phyloP scores from a whole-genome alignment of 2,113 vertebrate species.

The Colossoma macropomum region DNA sequence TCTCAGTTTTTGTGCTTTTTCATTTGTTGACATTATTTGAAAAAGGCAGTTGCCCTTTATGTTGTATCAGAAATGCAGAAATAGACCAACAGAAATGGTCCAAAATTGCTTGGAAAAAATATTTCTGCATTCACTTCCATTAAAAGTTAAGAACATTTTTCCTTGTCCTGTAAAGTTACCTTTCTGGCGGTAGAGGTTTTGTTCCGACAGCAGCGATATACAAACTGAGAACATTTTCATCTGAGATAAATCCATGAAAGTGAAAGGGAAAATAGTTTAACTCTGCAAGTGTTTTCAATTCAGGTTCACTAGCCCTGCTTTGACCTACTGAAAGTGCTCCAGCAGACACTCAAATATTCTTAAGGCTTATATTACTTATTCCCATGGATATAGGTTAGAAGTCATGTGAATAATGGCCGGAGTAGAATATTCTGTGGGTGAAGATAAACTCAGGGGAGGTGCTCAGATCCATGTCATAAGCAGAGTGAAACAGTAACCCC shows the following conservation, averaged over 20 bases:
- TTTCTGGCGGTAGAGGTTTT: too few relatives aligned
- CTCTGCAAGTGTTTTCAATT: not conserved
- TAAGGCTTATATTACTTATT: not conserved
- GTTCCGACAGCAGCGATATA: not conserved
- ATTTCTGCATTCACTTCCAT: too few relatives aligned
- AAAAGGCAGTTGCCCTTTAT: too few relatives aligned
- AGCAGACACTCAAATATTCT: not conserved
- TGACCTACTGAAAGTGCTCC: not conserved
- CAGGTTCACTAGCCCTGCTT: not conserved
- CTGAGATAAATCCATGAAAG: not conserved
- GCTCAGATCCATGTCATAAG: conserved; percentile 58
- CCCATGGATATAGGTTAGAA: not conserved
- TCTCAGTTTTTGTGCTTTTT: too few relatives aligned
- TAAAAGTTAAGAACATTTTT: too few relatives aligned
- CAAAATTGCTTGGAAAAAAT: too few relatives aligned
- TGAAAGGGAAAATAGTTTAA: not conserved
- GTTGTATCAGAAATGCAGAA: too few relatives aligned
- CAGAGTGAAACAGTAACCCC: conserved; percentile 68
- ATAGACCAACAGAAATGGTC: too few relatives aligned
- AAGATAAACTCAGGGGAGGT: not conserved
- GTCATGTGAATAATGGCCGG: conserved; percentile 3
- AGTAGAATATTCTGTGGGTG: conserved; percentile 15
- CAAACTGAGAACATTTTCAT: not conserved
- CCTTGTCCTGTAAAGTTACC: too few relatives aligned
- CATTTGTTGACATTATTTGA: too few relatives aligned